phyloP scores from a whole-genome alignment of 1,140 invertebrate species.

The Brachionus paranguensis region DNA sequence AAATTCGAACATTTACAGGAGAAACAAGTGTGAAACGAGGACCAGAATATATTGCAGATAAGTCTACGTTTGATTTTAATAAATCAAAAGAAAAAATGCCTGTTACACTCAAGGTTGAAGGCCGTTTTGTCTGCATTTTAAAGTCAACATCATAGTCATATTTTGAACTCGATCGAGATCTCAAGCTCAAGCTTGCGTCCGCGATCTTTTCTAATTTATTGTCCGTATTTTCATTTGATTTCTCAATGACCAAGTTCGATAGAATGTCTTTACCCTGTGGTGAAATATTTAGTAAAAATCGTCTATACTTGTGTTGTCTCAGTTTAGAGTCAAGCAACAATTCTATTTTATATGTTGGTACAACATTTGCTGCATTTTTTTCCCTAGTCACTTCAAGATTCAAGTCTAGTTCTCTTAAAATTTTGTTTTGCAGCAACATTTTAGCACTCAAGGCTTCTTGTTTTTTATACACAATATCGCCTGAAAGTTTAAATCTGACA shows the following conservation, averaged over 20 bases:
- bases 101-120: background rate
- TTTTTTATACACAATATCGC: conserved; percentile 11
- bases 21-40: background rate
- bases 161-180: background rate
- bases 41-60: background rate
- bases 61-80: conserved; percentile 19
- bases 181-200: background rate
- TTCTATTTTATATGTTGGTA: conserved; percentile 10
- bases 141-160: conserved; percentile 4
- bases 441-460: background rate
- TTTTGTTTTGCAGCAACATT: conserved; percentile 1
- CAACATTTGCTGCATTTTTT: background rate
- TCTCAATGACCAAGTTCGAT: background rate
- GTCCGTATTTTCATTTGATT: background rate
- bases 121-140: background rate
- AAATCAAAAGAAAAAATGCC: background rate
- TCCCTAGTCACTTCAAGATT: background rate
- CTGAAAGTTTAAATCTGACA: conserved; percentile 7
- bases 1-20: background rate
- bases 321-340: background rate
- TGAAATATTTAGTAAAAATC: background rate
- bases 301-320: background rate
- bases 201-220: background rate
- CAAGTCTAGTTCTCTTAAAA: conserved; percentile 6
- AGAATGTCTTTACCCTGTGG: background rate